Base-by-base conservation (phyloP, 2,797 vertebrate species). In the Natrix natrix region DNA sequence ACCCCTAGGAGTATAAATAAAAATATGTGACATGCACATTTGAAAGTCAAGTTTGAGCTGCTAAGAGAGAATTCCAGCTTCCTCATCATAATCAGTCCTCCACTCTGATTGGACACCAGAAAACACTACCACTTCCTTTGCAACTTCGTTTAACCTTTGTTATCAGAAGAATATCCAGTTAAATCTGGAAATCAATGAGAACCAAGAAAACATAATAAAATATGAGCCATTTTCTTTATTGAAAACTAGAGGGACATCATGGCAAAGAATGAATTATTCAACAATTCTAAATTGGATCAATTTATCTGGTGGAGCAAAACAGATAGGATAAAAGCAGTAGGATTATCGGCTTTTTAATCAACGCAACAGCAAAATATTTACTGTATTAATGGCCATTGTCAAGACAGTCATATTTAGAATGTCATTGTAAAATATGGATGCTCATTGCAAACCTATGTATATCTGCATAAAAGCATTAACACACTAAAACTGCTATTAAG, bases 361-460 rank as follows among this genome's bases (percentile, higher is more conserved):
- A 93, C 66, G 93, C 61, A 94, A 24, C 91, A 54, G 93, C 60
- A n/a, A 90, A 52, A 61, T 93, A 90, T 55, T 94, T 56, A 93
- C 94, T 0, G 0, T 28, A 91, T 37, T 95, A 95, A 93, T 89
- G 78, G 83, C 28, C 60, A 90, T 92, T 83, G 16, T 6, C 20
- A 48, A 48, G 1, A 56, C 95, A 93, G 91, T 94, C 89, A 95
- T 92, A 93, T 94, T 95, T 95, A 94, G 13, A 8, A 3, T 90
- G 87, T 91, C 90, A 93, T 61, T 0, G 0, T 89, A 83, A 93
- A 66, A 83, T 59, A 37, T 43, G 63, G 87, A 92, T 92, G 17
- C 86, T 95, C 86, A 83, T 89, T 95, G 95, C 88, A 93, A 94
- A 89, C 89, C 90, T 94, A 54, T 63, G 88, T 93, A 94, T 60